phyloP scores from a whole-genome alignment of 2,797 vertebrate species.

The Danio choprae region DNA sequence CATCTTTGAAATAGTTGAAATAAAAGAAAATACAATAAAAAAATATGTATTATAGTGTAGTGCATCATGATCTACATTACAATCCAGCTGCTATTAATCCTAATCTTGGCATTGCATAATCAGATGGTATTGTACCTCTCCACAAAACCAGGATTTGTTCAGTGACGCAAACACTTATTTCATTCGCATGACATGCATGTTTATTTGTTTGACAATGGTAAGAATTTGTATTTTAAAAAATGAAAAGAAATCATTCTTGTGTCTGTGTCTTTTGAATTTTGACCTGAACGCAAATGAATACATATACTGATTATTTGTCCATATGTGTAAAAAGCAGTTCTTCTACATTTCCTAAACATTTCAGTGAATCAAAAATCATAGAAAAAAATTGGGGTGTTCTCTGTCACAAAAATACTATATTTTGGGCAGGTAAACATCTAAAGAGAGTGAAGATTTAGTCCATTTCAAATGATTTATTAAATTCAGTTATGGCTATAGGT shows the following conservation, averaged over 20 bases:
- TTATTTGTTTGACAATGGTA: not conserved
- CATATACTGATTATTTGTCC: not conserved
- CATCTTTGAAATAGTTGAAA: not conserved
- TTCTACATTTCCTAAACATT: not conserved
- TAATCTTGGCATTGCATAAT: conserved; percentile 32
- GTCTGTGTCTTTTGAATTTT: not conserved
- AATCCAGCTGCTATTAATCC: conserved; percentile 21
- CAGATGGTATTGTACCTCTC: not conserved
- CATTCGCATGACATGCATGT: not conserved
- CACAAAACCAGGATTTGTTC: conserved; percentile 2
- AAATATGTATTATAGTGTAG: not conserved
- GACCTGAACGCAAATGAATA: not conserved
- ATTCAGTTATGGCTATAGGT: conserved; percentile 7
- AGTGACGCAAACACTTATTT: not conserved
- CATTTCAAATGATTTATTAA: conserved; percentile 19
- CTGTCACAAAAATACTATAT: conserved; percentile 4
- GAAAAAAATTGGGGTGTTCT: no score
- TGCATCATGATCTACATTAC: not conserved
- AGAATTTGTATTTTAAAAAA: not conserved
- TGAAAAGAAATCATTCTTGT: not conserved
- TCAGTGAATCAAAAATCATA: not conserved
- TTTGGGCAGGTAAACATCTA: conserved; percentile 38
- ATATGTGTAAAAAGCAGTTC: not conserved
- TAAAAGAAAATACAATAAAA: not conserved
- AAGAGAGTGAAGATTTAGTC: conserved; percentile 21